A percentile compares a stretch with the other conserved stretches of the same genome.
Conservation (phyloP, 53 echinoderm and acorn worm genomes). For the Echinometra lucunter region DNA sequence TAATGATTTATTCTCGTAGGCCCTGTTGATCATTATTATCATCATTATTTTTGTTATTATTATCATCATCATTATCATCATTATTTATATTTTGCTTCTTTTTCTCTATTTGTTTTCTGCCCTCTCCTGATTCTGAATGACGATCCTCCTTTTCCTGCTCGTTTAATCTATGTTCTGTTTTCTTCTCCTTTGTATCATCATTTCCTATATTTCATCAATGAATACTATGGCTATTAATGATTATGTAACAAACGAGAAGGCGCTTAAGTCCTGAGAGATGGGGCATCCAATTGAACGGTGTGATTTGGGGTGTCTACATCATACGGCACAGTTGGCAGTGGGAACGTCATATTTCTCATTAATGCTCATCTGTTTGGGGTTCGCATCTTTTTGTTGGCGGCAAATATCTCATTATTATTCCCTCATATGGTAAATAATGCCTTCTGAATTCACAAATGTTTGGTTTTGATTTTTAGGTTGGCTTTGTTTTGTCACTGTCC, state of each 20-base stretch:
- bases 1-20: not conserved
- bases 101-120: not conserved
- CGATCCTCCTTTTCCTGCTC: not conserved
- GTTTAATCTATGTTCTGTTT: not conserved
- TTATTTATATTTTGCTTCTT: not conserved
- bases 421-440: not conserved
- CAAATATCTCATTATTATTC: constrained; percentile 14
- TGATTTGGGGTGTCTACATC: no score
- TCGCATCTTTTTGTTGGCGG: not conserved
- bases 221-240: no score
- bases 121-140: not conserved
- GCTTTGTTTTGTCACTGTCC: not conserved
- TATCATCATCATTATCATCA: not conserved
- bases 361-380: not conserved
- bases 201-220: not conserved
- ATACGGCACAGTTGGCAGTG: not conserved
- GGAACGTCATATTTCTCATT: not conserved
- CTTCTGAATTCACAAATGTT: not conserved
- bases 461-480: not conserved
- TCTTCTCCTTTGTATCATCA: not conserved
- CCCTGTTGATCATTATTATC: not conserved
- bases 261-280: no score
- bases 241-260: no score
- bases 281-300: no score
- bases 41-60: not conserved